Evolutionary conservation across 1,140 invertebrate genomes (phyloP).

Genomic region (Parasteatoda tepidariorum): DNA sequence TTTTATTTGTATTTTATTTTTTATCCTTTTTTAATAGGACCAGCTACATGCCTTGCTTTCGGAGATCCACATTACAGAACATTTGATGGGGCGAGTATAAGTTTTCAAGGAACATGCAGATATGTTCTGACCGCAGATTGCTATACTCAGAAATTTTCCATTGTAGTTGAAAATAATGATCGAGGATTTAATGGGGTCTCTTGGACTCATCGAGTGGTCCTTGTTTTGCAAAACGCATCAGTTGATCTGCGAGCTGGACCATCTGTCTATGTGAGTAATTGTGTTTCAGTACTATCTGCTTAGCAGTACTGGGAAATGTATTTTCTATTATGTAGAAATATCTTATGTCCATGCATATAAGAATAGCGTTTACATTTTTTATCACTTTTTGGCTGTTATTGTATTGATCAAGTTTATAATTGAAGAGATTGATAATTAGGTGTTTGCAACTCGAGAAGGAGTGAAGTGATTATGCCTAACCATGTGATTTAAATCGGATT

Average conservation of each 20-base stretch:
- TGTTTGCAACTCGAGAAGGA: no score
- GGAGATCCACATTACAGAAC: constrained; percentile 94
- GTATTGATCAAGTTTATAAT: no score
- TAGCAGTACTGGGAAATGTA: background rate
- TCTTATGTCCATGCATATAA: no score
- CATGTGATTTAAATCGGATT: no score
- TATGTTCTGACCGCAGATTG: constrained; percentile 56
- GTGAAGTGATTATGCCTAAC: no score
- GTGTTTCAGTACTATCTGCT: no score
- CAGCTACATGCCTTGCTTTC: constrained; percentile 84
- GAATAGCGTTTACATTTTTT: no score
- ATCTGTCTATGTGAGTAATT: constrained; percentile 41
- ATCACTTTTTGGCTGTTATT: no score
- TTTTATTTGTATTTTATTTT: no score
- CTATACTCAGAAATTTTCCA: constrained; percentile 35
- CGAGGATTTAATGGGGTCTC: constrained; percentile 60
- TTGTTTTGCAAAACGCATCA: constrained; percentile 34
- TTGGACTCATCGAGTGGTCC: constrained; percentile 53
- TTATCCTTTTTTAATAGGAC: constrained; percentile 8
- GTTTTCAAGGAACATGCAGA: constrained; percentile 75
- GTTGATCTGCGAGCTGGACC: constrained; percentile 43
- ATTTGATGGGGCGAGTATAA: constrained; percentile 91
- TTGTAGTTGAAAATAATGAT: constrained; percentile 54
- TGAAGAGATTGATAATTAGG: no score
- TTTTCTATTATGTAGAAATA: background rate